Conservation (phyloP, 2,113 vertebrate species). For the Bambusicola thoracicus region DNA sequence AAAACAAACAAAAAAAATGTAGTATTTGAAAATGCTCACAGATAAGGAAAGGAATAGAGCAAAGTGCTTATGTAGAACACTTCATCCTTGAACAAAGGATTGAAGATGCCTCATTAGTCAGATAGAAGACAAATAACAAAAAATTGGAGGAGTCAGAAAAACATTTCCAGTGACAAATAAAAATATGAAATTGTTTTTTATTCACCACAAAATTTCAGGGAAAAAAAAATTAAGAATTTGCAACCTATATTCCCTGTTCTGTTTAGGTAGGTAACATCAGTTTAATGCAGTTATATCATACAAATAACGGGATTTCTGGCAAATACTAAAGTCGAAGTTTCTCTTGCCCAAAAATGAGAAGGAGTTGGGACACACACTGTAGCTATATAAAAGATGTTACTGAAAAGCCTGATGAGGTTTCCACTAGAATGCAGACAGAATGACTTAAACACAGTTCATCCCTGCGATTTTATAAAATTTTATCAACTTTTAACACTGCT, state of each 20-base stretch:
- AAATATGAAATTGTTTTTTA: not conserved
- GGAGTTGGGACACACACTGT: rapidly evolving
- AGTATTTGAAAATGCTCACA: not conserved
- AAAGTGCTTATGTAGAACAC: not conserved
- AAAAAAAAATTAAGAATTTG: not conserved
- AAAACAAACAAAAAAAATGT: not conserved
- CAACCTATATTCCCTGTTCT: not conserved
- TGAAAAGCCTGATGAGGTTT: not conserved
- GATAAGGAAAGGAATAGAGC: not conserved
- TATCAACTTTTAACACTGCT: not conserved
- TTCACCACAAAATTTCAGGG: not conserved
- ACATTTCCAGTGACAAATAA: not conserved
- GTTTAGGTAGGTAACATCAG: not conserved
- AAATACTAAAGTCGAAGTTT: not conserved
- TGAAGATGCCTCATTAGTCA: not conserved
- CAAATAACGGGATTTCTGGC: not conserved
- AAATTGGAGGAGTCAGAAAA: not conserved
- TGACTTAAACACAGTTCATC: not conserved
- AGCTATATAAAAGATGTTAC: not conserved
- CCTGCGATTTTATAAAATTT: not conserved
- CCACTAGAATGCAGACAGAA: not conserved
- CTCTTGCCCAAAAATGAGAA: not conserved
- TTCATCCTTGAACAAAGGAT: not conserved
- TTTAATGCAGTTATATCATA: not conserved
- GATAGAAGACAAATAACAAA: not conserved